Conservation (phyloP, 2,888 invertebrate species). For the Myathropa florea region DNA sequence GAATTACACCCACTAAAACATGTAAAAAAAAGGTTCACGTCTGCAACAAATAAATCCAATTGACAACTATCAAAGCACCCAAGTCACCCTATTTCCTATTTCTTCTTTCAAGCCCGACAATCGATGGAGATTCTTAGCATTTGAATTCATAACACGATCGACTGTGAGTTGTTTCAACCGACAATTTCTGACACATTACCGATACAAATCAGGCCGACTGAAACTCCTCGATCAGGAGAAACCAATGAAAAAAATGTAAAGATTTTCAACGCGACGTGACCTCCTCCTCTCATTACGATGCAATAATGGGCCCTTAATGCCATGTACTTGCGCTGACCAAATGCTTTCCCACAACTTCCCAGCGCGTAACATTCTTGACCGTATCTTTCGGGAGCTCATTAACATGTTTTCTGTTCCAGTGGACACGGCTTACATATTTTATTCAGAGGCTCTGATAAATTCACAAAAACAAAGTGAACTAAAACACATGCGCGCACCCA, state of each 20-base stretch:
- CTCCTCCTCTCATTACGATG: constrained; percentile 59
- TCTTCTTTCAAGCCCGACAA: constrained; percentile 8
- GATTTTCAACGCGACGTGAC: constrained; percentile 61
- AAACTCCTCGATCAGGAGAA: constrained; percentile 22
- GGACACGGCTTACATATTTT: constrained; percentile 67
- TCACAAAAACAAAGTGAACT: constrained; percentile 36
- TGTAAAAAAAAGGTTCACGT: constrained; percentile 14
- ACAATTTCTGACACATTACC: constrained; percentile 71
- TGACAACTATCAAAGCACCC: constrained; percentile 7
- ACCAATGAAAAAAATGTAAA: constrained; percentile 32
- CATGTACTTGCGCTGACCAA: constrained; percentile 61
- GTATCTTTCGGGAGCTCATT: constrained; percentile 59
- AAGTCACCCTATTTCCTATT: constrained; percentile 9
- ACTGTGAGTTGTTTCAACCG: constrained; percentile 53
- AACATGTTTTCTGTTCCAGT: constrained; percentile 69
- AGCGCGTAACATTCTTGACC: constrained; percentile 55
- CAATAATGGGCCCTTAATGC: constrained; percentile 63
- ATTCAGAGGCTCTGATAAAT: constrained; percentile 43
- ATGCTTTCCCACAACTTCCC: constrained; percentile 66
- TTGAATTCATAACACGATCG: constrained; percentile 46
- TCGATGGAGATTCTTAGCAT: constrained; percentile 6
- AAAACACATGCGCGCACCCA: constrained; percentile 64
- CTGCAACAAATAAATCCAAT: constrained; percentile 46
- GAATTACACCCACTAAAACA: background rate
- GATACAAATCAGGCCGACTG: constrained; percentile 61